Evolutionary conservation across 30 jellyfish, hydroid and myxozoan species (phyloP).

Genomic region (Hydractinia symbiolongicarpus): DNA sequence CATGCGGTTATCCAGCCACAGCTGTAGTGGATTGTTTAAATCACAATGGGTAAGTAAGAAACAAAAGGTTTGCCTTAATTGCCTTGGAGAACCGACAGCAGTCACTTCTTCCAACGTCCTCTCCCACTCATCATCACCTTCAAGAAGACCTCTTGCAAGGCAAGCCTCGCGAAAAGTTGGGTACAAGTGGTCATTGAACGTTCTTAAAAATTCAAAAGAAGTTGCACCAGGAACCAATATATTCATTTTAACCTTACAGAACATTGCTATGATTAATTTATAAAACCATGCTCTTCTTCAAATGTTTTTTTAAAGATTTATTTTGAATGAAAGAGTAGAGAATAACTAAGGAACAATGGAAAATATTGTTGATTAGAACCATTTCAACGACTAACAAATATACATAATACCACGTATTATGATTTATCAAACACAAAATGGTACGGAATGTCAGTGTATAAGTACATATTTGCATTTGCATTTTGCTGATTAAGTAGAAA

Average conservation of each 20-base stretch:
- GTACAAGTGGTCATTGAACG: too few relatives aligned
- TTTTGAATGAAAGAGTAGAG: too few relatives aligned
- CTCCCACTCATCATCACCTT: conserved; percentile 50
- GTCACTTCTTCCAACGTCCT: conserved; percentile 26
- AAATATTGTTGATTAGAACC: too few relatives aligned
- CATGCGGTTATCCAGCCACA: background rate
- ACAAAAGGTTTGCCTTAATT: background rate
- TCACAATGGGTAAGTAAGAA: background rate
- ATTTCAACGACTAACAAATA: too few relatives aligned
- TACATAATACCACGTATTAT: too few relatives aligned
- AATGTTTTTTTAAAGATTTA: too few relatives aligned
- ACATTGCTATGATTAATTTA: too few relatives aligned
- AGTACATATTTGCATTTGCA: conserved; percentile 23
- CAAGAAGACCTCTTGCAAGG: conserved; percentile 35
- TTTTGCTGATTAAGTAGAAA: conserved; percentile 25
- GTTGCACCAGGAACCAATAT: conserved; percentile 58
- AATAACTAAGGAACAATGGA: too few relatives aligned
- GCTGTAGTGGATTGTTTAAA: background rate
- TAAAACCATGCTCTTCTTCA: too few relatives aligned
- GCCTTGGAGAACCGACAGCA: background rate
- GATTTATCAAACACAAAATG: conserved; percentile 16
- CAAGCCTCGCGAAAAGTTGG: conserved; percentile 47
- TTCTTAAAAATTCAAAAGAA: conserved; percentile 37
- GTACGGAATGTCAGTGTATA: conserved; percentile 42
- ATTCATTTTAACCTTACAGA: too few relatives aligned